Conservation (phyloP, 2,113 vertebrate species). For the Haemorhous mexicanus region DNA sequence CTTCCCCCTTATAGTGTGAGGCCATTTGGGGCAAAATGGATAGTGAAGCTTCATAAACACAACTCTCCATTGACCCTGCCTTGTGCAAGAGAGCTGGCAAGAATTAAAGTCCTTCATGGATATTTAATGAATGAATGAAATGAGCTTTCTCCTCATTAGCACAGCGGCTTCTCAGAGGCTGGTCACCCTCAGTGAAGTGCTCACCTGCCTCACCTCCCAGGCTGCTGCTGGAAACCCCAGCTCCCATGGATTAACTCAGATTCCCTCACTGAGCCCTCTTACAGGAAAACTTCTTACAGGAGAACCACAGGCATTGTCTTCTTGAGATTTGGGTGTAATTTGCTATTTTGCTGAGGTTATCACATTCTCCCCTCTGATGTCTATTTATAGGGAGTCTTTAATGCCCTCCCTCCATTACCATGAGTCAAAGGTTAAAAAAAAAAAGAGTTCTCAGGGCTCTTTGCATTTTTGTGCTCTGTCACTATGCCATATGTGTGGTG, state of each 20-base stretch:
- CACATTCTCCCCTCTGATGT: neutral
- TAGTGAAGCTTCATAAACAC: neutral
- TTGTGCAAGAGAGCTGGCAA: neutral
- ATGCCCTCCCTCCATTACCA: neutral
- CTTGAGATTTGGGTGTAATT: neutral
- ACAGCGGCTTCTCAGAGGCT: neutral
- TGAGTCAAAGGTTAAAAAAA: neutral
- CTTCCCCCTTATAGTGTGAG: neutral
- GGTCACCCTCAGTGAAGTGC: neutral
- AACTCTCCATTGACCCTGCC: neutral
- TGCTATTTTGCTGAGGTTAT: neutral
- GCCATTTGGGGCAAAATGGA: neutral
- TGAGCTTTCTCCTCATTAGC: neutral
- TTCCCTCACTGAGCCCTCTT: neutral
- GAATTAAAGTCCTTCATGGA: slow-evolving; percentile 14
- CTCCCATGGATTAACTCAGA: neutral
- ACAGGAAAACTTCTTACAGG: neutral
- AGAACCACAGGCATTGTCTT: neutral
- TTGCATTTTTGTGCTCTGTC: neutral
- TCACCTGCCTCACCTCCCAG: slow-evolving; percentile 8
- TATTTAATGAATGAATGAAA: slow-evolving; percentile 43
- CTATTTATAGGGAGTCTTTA: neutral
- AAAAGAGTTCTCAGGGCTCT: neutral
- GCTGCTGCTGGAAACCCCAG: neutral
- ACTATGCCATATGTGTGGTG: rapidly evolving